Evolutionary conservation across 1,140 invertebrate genomes (phyloP).

Genomic region (Drosophila persimilis): DNA sequence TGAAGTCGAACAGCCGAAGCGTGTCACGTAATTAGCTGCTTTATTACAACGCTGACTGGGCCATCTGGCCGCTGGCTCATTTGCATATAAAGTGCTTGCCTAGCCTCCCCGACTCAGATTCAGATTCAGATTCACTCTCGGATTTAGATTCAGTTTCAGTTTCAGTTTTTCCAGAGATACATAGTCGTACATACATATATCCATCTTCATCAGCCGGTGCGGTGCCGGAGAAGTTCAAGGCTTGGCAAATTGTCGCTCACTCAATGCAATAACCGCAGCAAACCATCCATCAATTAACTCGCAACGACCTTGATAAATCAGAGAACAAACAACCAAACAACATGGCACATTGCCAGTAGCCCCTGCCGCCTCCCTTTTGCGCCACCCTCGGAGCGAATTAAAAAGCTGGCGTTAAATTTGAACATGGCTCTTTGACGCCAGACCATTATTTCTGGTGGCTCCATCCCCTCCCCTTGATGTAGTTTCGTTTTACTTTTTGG

Average conservation of each 20-base stretch:
- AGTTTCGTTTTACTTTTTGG: constrained; percentile 52
- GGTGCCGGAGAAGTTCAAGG: constrained; percentile 63
- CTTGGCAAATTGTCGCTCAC: constrained; percentile 69
- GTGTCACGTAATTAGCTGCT: constrained; percentile 74
- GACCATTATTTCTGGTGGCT: constrained; percentile 50
- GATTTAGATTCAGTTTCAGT: background rate
- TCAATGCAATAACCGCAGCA: constrained; percentile 46
- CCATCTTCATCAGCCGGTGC: constrained; percentile 38
- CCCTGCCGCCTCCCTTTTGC: background rate
- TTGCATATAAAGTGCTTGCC: constrained; percentile 66
- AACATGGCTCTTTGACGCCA: constrained; percentile 76
- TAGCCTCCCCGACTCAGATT: constrained; percentile 32
- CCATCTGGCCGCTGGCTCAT: constrained; percentile 34
- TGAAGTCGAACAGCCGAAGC: constrained; percentile 61
- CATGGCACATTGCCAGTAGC: constrained; percentile 17
- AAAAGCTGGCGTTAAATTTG: constrained; percentile 74
- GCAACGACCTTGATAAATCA: constrained; percentile 54
- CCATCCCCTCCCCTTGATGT: constrained; percentile 1
- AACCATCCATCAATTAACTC: constrained; percentile 68
- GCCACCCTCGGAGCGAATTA: constrained; percentile 13
- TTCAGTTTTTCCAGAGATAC: constrained; percentile 29
- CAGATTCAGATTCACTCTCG: constrained; percentile 11
- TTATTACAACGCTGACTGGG: constrained; percentile 53
- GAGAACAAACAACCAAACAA: constrained; percentile 61
- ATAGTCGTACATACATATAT: constrained; percentile 1